Evolutionary conservation across 2,888 invertebrate genomes (phyloP).

Genomic region (Trissolcus japonicus): DNA sequence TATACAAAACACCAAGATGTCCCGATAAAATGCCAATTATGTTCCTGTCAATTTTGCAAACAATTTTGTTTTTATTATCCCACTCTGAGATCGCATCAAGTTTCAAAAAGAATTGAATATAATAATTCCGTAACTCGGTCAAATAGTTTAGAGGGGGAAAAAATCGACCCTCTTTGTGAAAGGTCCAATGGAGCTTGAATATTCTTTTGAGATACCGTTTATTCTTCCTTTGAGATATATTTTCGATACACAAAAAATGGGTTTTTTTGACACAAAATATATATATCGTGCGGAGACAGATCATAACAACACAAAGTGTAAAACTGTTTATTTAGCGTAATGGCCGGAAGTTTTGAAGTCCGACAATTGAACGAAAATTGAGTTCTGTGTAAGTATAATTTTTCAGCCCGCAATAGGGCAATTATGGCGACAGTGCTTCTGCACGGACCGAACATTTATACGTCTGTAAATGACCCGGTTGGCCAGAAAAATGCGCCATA

Average conservation of each 20-base stretch:
- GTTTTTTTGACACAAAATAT: conserved; percentile 3
- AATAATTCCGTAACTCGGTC: too few relatives aligned
- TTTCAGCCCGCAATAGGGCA: conserved; percentile 46
- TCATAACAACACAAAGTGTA: conserved; percentile 20
- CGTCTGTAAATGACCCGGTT: conserved; percentile 41
- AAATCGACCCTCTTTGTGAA: conserved; percentile 1
- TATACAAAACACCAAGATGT: too few relatives aligned
- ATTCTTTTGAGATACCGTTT: too few relatives aligned
- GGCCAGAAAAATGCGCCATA: conserved; percentile 36
- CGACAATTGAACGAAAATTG: conserved; percentile 29
- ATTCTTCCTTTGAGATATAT: not conserved
- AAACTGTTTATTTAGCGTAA: conserved; percentile 33
- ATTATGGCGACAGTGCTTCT: conserved; percentile 57
- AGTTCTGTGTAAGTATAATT: conserved; percentile 33
- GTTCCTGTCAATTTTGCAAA: not conserved
- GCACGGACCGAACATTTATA: conserved; percentile 51
- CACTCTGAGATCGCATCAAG: not conserved
- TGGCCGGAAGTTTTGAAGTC: conserved; percentile 46
- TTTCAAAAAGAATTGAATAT: not conserved
- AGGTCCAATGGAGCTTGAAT: not conserved
- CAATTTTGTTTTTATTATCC: not conserved
- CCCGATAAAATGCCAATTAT: too few relatives aligned
- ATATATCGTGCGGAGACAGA: conserved; percentile 12
- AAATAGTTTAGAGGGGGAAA: not conserved
- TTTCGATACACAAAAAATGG: not conserved